These are phyloP conservation scores for Hemiprocne comata DNA, from an alignment of 2,113 vertebrate genomes.

Conservation along the genomic window DNA sequence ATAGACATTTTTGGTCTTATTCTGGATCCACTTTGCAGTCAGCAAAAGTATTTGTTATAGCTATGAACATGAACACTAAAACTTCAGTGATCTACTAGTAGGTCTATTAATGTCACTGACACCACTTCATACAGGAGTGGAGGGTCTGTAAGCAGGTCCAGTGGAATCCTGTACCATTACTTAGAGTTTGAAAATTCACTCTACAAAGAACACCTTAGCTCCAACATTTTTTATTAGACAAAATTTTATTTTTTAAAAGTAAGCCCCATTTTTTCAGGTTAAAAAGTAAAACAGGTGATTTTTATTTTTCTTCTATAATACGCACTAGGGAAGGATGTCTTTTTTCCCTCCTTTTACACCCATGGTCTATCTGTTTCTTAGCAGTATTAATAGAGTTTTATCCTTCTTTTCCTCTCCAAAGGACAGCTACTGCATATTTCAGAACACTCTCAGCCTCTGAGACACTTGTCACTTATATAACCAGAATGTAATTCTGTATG, in stretches of 20 bases:
- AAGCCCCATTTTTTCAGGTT: background rate
- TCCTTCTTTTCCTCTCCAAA: background rate
- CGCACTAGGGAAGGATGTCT: background rate
- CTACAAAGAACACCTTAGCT: no score
- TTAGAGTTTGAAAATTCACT: background rate
- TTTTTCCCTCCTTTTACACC: background rate
- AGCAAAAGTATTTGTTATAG: background rate
- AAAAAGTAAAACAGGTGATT: background rate
- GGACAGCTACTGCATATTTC: background rate
- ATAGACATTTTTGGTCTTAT: background rate
- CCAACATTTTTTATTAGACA: fast-evolving
- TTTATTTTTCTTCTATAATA: background rate
- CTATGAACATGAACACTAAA: background rate
- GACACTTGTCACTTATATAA: background rate
- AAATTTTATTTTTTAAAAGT: background rate
- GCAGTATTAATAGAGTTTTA: background rate
- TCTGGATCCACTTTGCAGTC: background rate
- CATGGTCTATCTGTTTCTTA: background rate
- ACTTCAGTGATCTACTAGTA: background rate
- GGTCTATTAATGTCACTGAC: background rate
- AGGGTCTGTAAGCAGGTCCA: background rate
- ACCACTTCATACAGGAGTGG: background rate
- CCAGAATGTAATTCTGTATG: background rate
- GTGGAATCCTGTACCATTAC: background rate
- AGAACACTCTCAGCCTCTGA: background rate